These are phyloP conservation scores for Astyanax mexicanus DNA, from an alignment of 2,797 vertebrate genomes.

Conservation along the genomic window DNA sequence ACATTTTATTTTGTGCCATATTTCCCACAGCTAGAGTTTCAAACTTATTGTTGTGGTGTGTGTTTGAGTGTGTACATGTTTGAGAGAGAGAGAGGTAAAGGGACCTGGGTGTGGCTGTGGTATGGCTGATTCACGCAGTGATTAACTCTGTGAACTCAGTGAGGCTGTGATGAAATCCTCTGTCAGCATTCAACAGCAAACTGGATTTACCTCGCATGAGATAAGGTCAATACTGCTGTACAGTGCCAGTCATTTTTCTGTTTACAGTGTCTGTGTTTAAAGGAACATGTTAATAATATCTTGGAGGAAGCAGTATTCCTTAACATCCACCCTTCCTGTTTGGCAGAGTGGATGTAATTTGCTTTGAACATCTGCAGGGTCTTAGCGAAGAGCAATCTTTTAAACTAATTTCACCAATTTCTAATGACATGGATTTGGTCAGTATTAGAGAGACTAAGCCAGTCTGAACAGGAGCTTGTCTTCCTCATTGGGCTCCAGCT, in stretches of 20 bases:
- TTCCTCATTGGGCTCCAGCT: background rate
- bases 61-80: background rate
- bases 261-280: slow-evolving; percentile 25
- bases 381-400: slow-evolving; percentile 25
- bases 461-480: slow-evolving; percentile 4
- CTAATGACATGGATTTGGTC: slow-evolving; percentile 33
- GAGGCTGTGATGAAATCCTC: background rate
- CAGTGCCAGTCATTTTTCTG: background rate
- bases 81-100: background rate
- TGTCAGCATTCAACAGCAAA: slow-evolving; percentile 1
- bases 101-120: slow-evolving; percentile 32
- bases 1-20: background rate
- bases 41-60: background rate
- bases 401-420: slow-evolving; percentile 23
- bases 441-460: slow-evolving; percentile 11
- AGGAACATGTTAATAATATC: slow-evolving; percentile 10
- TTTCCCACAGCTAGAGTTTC: no score
- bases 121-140: slow-evolving; percentile 26
- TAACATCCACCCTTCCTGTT: slow-evolving; percentile 42
- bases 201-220: background rate
- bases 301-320: slow-evolving; percentile 27
- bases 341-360: slow-evolving; percentile 27
- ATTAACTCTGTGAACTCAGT: slow-evolving; percentile 19
- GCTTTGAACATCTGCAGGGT: background rate
- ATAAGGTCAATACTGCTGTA: background rate